Evolutionary conservation across 2,113 vertebrate species (phyloP), one percentile per base, ranked within the genome.

Genomic region (Epinephelus moara): DNA sequence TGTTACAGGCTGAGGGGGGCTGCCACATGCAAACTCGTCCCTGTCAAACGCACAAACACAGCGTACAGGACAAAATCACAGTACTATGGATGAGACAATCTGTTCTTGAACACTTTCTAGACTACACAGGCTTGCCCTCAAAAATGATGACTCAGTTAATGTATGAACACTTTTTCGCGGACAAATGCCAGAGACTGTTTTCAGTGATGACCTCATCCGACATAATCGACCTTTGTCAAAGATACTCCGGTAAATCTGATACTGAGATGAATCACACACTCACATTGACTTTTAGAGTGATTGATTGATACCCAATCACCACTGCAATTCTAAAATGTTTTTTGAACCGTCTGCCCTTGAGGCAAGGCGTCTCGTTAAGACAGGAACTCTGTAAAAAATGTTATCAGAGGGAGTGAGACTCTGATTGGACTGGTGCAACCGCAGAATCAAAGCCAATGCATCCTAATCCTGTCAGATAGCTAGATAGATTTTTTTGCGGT

Each of bases 1-100:
- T 67, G 84, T 82, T 91, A 85, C 82, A 93, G 77, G 67, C 83
- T 61, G 13, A 21, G 30, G 66, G 68, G 68, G 77, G 80, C 57
- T 57, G 76, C 78, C 67, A 75, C 70, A 88, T 86, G 60, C 82
- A 62, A 57, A 70, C 85, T 27, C 59, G 57, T 78, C 60, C n/a
- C 64, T 72, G 18, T 79, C 57, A 52, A 74, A 85, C 30, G 60
- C 78, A 75, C 1, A 62, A 42, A 62, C 57, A 70, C 82, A 67
- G n/a, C 52, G 49, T 23, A 53, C 45, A 72, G 45, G 75, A 19
- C 42, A 64, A 67, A 87, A 80, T 81, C 66, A 61, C 57, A 45
- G 42, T 75, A 23, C 8, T 30, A 3, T 7, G 9, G 18, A 47
- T 23, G 64, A 83, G 21, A 73, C 70, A 57, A 70, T 55, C 63